Evolutionary conservation across 2,113 vertebrate genomes (phyloP), one percentile per base, ranked within the genome.

Genomic region (Rutilus rutilus): DNA sequence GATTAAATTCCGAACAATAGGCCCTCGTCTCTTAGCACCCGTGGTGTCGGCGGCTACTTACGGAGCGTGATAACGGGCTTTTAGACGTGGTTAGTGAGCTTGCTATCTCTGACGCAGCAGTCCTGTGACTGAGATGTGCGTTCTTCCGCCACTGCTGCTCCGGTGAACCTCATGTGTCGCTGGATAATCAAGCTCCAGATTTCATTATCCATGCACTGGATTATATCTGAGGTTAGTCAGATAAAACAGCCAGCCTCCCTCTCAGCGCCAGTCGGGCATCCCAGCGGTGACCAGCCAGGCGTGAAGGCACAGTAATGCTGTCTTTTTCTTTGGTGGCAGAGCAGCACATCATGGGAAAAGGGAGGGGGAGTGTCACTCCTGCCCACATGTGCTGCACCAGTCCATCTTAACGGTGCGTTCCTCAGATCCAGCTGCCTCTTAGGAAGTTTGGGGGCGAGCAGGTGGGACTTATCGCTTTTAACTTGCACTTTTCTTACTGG

Each of bases 241-340:
- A 87, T 89, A 54, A 89, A 75, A 90, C 76, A 64, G 52, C 82
- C 74, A 45, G 74, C n/a, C 73, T 54, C 36, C 50, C 30, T 76
- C 80, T 76, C 60, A 47, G 76, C 39, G 78, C 82, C 73, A 33
- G 52, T 45, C 87, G 45, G 84, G 78, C 14, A 87, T 91, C 87
- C 90, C 88, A 7, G 84, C 90, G 89, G 88, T 84, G 90, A 90
- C 91, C 93, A 93, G 89, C 90, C 92, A 92, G 88, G 93, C 93
- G 89, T 95, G 86, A 94, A 94, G 93, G 90, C 93, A 88, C 92
- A 88, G 90, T 92, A 93, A 94, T 93, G 94, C 93, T 92, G 92
- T 93, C 93, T 93, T 91, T 71, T 94, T 89, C 92, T 92, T 90
- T 88, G 91, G 90, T 93, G 93, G 92, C 92, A 92, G 92, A 94